Base-by-base conservation (phyloP, 2,888 invertebrate species). In the Lordiphosa andalusiaca region DNA sequence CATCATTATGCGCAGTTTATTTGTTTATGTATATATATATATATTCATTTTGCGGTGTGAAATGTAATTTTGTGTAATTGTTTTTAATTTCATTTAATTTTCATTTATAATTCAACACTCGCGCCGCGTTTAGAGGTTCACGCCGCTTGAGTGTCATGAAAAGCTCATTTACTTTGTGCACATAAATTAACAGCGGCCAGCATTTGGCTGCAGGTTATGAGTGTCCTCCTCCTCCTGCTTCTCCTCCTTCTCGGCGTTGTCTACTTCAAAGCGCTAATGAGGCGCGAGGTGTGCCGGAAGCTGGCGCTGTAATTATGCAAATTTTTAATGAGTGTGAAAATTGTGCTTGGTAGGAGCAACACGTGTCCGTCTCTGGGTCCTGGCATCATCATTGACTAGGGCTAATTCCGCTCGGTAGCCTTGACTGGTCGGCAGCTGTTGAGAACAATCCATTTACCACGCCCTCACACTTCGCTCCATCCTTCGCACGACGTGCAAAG, bases 261-360 rank as follows among this genome's bases (percentile, higher is more conserved):
- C 69, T 73, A 66, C 75, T 68, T 71, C 66, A 69, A 74, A 74
- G 75, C 61, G 69, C 61, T 75, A 75, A 73, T 69, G 78, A 71
- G 68, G 37, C 50, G 46, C 23, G 30, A 25, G 44, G 33, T 35
- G 38, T 25, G n/a, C 13, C 16, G 9, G 36, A 7, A 37, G 37
- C 46, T 63, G 51, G 70, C 57, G 48, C 47, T 48, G 69, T 81
- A 83, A 82, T 82, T 82, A 83, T 83, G 83, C 76, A 83, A 82
- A 82, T 82, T 81, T 83, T 63, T 81, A 83, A 82, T 82, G 76
- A 83, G 78, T 69, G 68, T 76, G 70, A 78, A 83, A 82, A 74
- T 71, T 72, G 69, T 69, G 60, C 60, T 63, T 25, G 35, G 2
- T 2, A 19, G 37, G 38, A 38, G 62, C 77, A 74, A 72, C 80